Evolutionary conservation across 2,888 invertebrate species (phyloP), one percentile per base, ranked within the genome.

Genomic region (Thalpophila matura): DNA sequence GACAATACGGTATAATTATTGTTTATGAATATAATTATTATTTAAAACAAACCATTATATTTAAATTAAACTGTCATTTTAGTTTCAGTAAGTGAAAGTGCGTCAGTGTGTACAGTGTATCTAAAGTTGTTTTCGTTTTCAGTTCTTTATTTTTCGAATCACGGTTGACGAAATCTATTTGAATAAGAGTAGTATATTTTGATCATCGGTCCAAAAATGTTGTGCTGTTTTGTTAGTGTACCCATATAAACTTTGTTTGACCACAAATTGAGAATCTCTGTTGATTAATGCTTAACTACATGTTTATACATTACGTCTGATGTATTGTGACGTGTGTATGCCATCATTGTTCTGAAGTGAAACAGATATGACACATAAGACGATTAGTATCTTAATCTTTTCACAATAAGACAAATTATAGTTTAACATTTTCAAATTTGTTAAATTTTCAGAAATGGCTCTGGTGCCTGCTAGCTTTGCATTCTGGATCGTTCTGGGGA

Each of bases 401-500:
- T n/a, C n/a, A n/a, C n/a, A n/a, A n/a, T n/a, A n/a, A n/a, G n/a
- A n/a, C n/a, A n/a, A n/a, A n/a, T n/a, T n/a, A n/a, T n/a, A n/a
- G n/a, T n/a, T n/a, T n/a, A n/a, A n/a, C n/a, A n/a, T n/a, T n/a
- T n/a, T n/a, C n/a, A n/a, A n/a, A n/a, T n/a, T n/a, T n/a, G n/a
- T n/a, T 16, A 3, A 2, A 10, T n/a, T 78, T 78, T 65, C 90
- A 94, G 94, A 91, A 89, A 86, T 92, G 89, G 89, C 57, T 93
- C 1, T 91, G 88, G 84, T 93, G 86, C 54, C 18, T 92, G 1
- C 14, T 93, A 27, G 86, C 83, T 1, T 24, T 93, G 27, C 87
- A 87, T 47, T 77, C 83, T 12, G 88, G 86, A 0, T 83, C 87
- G 1, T 66, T 85, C 5, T 89, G 87, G 90, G 83, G 66, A 35